Evolutionary conservation across 1,140 invertebrate species (phyloP).

Genomic region (Meloidogyne floridensis): DNA sequence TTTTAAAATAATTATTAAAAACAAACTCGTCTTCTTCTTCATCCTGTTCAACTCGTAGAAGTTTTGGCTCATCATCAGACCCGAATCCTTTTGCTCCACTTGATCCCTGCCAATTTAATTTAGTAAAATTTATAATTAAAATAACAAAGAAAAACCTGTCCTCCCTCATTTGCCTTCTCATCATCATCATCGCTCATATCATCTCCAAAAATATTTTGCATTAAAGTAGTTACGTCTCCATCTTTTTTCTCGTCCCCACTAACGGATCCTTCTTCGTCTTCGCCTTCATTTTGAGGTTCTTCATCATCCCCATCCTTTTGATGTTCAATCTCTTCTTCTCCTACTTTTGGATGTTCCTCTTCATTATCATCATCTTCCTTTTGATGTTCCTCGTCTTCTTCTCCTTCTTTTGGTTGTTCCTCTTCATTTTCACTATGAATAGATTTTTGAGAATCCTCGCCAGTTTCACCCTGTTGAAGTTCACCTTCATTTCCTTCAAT

Average conservation of each 20-base stretch:
- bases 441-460: slow-evolving; percentile 22
- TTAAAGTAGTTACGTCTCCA: slow-evolving; percentile 29
- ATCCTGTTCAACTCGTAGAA: slow-evolving; percentile 29
- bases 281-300: background rate
- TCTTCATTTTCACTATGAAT: slow-evolving; percentile 18
- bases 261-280: background rate
- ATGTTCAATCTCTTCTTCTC: background rate
- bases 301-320: background rate
- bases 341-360: slow-evolving; percentile 24
- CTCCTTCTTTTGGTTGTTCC: slow-evolving; percentile 33
- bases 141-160: slow-evolving; percentile 3
- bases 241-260: background rate
- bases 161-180: slow-evolving; percentile 35
- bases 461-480: background rate
- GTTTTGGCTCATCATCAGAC: slow-evolving; percentile 31
- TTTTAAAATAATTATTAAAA: background rate
- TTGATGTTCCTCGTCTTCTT: background rate
- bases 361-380: slow-evolving; percentile 14
- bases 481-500: slow-evolving; percentile 5
- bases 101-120: background rate
- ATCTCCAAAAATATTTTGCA: slow-evolving; percentile 56
- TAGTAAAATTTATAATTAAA: background rate
- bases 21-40: slow-evolving; percentile 38
- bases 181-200: slow-evolving; percentile 44
- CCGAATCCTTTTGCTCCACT: background rate